Evolutionary conservation across 2,888 invertebrate species (phyloP).

Genomic region (Drepana falcataria): DNA sequence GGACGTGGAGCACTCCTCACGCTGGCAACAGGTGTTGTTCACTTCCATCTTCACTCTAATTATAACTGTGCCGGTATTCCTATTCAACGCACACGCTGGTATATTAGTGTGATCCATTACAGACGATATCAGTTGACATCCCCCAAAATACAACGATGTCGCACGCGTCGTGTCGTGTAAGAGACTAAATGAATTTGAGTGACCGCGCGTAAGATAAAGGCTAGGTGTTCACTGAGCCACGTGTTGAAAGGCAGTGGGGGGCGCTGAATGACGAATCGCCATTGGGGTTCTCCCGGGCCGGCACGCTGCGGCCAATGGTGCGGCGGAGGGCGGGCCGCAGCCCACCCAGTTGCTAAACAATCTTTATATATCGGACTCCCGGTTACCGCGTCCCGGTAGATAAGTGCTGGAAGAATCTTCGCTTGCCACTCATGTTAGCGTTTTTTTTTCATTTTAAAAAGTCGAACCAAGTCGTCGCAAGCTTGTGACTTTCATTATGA

Average conservation of each 20-base stretch:
- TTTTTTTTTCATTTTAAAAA: not conserved
- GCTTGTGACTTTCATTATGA: too few relatives aligned
- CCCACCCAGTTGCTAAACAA: conserved; percentile 46
- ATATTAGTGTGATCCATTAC: conserved; percentile 64
- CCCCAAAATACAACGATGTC: conserved; percentile 63
- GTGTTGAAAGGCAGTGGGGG: conserved; percentile 50
- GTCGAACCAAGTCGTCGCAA: too few relatives aligned
- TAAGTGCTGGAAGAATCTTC: conserved; percentile 43
- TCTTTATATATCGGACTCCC: conserved; percentile 50
- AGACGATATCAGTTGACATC: conserved; percentile 56
- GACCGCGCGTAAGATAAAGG: conserved; percentile 70
- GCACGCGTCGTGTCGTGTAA: conserved; percentile 66
- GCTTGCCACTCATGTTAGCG: not conserved
- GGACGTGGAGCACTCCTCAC: conserved; percentile 28
- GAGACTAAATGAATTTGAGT: conserved; percentile 70
- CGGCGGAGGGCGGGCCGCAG: conserved; percentile 43
- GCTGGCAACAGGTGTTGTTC: conserved; percentile 31
- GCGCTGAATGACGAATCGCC: conserved; percentile 46
- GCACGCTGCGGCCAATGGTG: conserved; percentile 45
- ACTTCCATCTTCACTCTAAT: conserved; percentile 61
- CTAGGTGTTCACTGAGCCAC: conserved; percentile 47
- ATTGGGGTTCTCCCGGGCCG: conserved; percentile 41
- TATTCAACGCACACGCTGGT: conserved; percentile 58
- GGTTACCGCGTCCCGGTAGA: conserved; percentile 29
- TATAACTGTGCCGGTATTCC: conserved; percentile 63